Conservation (phyloP, 2,797 vertebrate genomes). For the Avahi laniger region DNA sequence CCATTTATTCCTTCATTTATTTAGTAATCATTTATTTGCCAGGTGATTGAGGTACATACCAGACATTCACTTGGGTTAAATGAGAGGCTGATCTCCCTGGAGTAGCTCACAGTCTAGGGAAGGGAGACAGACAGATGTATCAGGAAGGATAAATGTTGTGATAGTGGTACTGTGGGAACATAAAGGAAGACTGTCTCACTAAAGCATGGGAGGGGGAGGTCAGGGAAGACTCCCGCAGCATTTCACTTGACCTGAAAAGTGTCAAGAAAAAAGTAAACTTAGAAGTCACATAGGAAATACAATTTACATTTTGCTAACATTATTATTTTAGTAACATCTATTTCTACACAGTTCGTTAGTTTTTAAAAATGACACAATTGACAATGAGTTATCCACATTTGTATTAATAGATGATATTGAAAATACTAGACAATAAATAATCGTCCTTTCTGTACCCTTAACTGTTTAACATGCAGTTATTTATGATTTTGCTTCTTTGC, state of each 20-base stretch:
- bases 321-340: neutral
- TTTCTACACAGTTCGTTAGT: neutral
- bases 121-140: neutral
- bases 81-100: neutral
- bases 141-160: neutral
- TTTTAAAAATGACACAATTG: neutral
- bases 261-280: neutral
- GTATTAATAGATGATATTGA: neutral
- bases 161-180: neutral
- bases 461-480: constrained; percentile 28
- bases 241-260: constrained; percentile 9
- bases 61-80: neutral
- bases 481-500: constrained; percentile 59
- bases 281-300: neutral
- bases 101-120: neutral
- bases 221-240: neutral
- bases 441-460: constrained; percentile 29
- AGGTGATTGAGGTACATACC: neutral
- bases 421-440: neutral
- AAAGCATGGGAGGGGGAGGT: neutral
- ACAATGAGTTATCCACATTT: neutral
- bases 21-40: neutral
- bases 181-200: neutral
- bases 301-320: neutral
- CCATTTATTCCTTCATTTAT: neutral